A percentile compares a stretch with the other conserved stretches of the same genome.
phyloP scores from a whole-genome alignment of 92 coral and sea anemone species.

The Pocillopora meandrina region DNA sequence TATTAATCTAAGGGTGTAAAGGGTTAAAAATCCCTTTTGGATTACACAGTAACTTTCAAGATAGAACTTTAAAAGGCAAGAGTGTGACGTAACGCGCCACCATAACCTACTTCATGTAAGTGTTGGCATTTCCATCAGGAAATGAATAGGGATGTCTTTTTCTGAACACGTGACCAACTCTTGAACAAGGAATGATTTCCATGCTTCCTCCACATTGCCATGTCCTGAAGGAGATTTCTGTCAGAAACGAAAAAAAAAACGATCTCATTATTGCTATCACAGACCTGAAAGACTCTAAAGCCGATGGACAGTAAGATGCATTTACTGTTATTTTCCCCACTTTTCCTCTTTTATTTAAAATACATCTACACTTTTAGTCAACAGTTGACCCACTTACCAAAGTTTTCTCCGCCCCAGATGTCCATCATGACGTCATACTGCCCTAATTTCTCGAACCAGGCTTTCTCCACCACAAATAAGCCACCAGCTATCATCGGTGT shows the following conservation, averaged over 20 bases:
- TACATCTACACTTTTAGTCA: too few species aligned
- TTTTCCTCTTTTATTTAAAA: too few species aligned
- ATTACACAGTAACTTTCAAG: too few species aligned
- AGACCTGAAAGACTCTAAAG: too few species aligned
- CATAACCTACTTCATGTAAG: conserved; percentile 91
- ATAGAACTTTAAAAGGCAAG: too few species aligned
- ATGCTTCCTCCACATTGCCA: conserved; percentile 99
- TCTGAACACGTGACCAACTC: conserved; percentile 98
- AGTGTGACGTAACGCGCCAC: too few species aligned
- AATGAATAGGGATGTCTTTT: conserved; percentile 95
- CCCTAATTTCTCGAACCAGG: conserved; percentile 89
- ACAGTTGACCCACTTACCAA: conserved; percentile 65
- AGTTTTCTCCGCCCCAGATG: conserved; percentile 99
- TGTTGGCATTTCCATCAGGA: conserved; percentile 97
- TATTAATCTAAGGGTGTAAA: too few species aligned
- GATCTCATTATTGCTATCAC: too few species aligned
- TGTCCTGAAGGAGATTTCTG: conserved; percentile 96
- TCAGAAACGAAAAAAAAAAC: not conserved
- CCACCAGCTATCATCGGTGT: conserved; percentile 99
- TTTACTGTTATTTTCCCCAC: too few species aligned
- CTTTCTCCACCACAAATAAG: conserved; percentile 82
- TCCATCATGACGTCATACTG: conserved; percentile 99
- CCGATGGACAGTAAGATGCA: too few species aligned
- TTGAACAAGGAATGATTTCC: conserved; percentile 99
- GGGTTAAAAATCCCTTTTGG: too few species aligned